Evolutionary conservation across 1,140 invertebrate species (phyloP).

Genomic region (Heliconius nattereri): DNA sequence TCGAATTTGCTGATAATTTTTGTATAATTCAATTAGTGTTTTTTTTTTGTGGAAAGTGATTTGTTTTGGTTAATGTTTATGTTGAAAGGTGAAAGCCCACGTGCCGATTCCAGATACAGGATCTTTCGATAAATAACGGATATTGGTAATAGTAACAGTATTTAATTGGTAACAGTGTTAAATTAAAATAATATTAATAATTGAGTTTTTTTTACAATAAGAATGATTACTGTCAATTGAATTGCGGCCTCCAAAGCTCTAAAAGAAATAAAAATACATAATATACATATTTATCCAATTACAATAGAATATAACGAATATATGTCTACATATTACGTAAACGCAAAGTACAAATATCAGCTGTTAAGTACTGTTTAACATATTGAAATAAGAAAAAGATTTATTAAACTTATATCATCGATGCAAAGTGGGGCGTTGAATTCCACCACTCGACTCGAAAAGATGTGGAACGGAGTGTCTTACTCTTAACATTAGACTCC

Average conservation of each 20-base stretch:
- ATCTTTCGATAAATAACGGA: slow-evolving; percentile 8
- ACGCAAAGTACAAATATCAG: too few relatives aligned
- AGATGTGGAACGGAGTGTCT: too few relatives aligned
- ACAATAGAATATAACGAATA: too few relatives aligned
- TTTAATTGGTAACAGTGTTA: too few relatives aligned
- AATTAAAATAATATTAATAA: not conserved
- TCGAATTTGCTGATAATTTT: not conserved
- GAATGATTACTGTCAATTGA: slow-evolving; percentile 28
- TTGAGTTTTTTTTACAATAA: slow-evolving; percentile 18
- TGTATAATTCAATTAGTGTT: not conserved
- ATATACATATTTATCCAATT: not conserved
- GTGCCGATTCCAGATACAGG: slow-evolving; percentile 34
- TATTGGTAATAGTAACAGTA: not conserved
- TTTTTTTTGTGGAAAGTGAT: slow-evolving; percentile 31
- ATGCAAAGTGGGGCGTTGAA: too few relatives aligned
- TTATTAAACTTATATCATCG: too few relatives aligned
- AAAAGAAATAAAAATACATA: not conserved
- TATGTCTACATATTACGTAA: too few relatives aligned
- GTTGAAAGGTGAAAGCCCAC: slow-evolving; percentile 38
- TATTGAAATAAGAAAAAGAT: too few relatives aligned
- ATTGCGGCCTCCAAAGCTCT: not conserved
- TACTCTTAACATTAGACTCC: too few relatives aligned
- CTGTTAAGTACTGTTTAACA: too few relatives aligned
- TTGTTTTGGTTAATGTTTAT: slow-evolving; percentile 35
- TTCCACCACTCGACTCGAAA: too few relatives aligned